Evolutionary conservation across 2,797 vertebrate species (phyloP).

Genomic region (Octomys mimax): DNA sequence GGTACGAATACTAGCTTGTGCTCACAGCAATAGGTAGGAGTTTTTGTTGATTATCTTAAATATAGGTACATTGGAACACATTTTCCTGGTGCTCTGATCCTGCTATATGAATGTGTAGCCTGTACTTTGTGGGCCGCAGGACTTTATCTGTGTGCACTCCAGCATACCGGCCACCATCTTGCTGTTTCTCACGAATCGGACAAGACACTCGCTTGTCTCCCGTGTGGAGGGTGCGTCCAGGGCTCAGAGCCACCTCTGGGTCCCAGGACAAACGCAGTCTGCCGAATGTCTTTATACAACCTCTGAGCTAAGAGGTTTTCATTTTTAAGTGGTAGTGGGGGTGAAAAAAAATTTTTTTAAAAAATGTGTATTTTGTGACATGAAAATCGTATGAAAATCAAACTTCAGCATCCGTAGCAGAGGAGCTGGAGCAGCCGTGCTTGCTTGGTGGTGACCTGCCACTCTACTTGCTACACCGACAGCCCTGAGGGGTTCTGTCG

Average conservation of each 20-base stretch:
- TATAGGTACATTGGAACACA: not conserved
- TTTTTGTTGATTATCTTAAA: conserved; percentile 9
- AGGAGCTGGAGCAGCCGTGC: not conserved
- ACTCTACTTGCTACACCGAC: not conserved
- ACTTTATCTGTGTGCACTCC: not conserved
- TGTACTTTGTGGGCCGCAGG: not conserved
- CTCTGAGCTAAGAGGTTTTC: not conserved
- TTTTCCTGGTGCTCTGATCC: not conserved
- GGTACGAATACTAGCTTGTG: not conserved
- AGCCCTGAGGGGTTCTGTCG: not conserved
- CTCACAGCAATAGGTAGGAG: not conserved
- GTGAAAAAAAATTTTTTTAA: not conserved
- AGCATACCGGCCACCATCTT: not conserved
- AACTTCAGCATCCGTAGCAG: not conserved
- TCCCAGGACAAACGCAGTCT: not conserved
- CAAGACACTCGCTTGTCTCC: not conserved
- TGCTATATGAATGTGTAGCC: not conserved
- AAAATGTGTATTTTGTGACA: not conserved
- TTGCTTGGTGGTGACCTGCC: not conserved
- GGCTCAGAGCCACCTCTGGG: not conserved
- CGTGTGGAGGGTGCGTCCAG: too few relatives aligned
- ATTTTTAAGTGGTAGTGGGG: not conserved
- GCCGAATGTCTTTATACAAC: not conserved
- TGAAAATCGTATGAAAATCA: conserved; percentile 24
- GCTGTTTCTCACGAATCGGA: not conserved